Base-by-base conservation (phyloP, 2,113 vertebrate species). In the Tapirus terrestris region DNA sequence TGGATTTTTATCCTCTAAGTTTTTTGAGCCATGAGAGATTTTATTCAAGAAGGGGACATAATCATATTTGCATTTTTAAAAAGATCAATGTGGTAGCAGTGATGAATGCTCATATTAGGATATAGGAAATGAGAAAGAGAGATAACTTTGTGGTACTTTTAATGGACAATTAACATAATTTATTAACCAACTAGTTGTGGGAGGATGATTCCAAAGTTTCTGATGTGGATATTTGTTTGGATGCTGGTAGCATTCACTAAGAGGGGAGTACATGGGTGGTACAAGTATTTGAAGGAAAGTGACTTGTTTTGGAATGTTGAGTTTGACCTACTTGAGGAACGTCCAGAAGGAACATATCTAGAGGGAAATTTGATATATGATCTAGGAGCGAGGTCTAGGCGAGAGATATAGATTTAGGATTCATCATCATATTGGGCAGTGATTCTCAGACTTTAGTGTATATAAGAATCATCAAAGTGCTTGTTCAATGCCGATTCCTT, bases 31-130 rank as follows among this genome's bases (percentile, higher is more conserved):
- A 63, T 12, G 23, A 89, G 91, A 93, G 39, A 93, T 97, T 96
- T 95, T 86, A 83, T 48, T 51, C 58, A 96, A 96, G 63, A 95
- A 97, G 94, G 63, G 43, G 95, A 84, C 3, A 83, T 80, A 90
- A 48, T 92, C 45, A 94, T 63, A 95, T 97, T 93, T 97, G 53
- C 45, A 96, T 94, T 92, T 86, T 82, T 10, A 20, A 88, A 88
- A 97, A 91, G 3, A 84, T 80, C 29, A 51, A 76, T 91, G 58
- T 56, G 29, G 70, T 96, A 63, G 36, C n/a, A 33, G 43, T 39
- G 23, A 77, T 45, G 36, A 90, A 76, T 89, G 92, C 36, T 97
- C 39, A 76, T 48, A 53, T 70, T 58, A 85, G 29, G 76, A 81
- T 23, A 39, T 33, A 7, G 63, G 20, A 92, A 86, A 84, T 81